These are phyloP conservation scores for Synanceia verrucosa DNA, from an alignment of 2,797 vertebrate species.

Conservation along the genomic window DNA sequence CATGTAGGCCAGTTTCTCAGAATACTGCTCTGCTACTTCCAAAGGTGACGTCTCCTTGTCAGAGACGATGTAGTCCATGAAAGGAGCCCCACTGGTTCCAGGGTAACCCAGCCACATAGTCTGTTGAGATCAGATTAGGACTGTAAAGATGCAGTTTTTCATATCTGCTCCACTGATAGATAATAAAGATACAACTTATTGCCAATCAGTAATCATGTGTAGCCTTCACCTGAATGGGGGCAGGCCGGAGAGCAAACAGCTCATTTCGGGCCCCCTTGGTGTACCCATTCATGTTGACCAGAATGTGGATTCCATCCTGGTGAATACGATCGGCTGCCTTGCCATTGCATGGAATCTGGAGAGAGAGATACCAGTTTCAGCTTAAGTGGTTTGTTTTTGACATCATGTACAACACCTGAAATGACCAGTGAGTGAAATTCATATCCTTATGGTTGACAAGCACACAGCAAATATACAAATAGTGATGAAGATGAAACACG, in stretches of 20 bases:
- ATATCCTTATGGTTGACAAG: not conserved
- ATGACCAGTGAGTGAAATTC: not conserved
- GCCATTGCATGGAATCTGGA: constrained; percentile 96
- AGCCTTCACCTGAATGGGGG: constrained; percentile 90
- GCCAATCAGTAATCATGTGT: not conserved
- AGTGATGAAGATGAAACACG: not conserved
- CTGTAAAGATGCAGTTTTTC: not conserved
- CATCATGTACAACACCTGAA: not conserved
- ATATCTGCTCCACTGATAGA: not conserved
- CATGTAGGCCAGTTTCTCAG: constrained; percentile 98
- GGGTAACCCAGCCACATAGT: constrained; percentile 99
- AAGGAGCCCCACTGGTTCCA: constrained; percentile 96
- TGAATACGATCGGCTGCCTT: constrained; percentile 99
- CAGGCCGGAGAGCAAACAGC: constrained; percentile 94
- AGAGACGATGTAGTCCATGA: constrained; percentile 98
- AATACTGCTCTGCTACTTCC: constrained; percentile 97
- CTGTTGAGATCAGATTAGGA: constrained; percentile 64
- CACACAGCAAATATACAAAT: not conserved
- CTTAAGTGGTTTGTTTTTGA: not conserved
- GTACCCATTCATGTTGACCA: constrained; percentile 99
- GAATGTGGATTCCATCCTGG: constrained; percentile 96
- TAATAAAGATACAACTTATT: not conserved
- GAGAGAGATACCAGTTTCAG: not conserved
- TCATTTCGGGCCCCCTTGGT: constrained; percentile 98
- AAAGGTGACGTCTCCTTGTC: constrained; percentile 96